These are phyloP conservation scores for Sciurus vulgaris DNA, from an alignment of 2,797 vertebrate species.

Conservation along the genomic window DNA sequence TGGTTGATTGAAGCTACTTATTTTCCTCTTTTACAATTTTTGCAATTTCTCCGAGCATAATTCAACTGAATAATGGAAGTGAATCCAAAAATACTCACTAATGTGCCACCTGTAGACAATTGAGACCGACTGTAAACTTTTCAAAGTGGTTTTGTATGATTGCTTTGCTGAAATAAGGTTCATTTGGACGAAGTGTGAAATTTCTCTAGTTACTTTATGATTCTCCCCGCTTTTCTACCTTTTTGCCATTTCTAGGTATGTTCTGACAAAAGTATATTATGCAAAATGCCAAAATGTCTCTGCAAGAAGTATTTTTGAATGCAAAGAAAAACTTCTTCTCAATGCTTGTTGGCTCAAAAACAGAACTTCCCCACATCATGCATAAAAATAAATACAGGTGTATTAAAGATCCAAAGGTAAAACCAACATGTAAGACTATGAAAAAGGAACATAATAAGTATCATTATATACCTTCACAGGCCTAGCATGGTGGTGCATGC, in stretches of 20 bases:
- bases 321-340: constrained; percentile 54
- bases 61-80: constrained; percentile 50
- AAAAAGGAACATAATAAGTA: constrained; percentile 32
- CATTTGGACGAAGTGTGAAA: constrained; percentile 27
- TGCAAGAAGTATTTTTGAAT: constrained; percentile 41
- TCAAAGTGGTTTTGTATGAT: not conserved
- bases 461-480: not conserved
- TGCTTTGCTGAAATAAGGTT: constrained; percentile 37
- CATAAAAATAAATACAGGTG: constrained; percentile 48
- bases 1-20: constrained; percentile 48
- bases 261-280: constrained; percentile 45
- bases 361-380: not conserved
- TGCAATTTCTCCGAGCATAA: constrained; percentile 52
- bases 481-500: too few species aligned
- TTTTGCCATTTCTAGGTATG: constrained; percentile 40
- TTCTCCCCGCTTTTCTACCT: constrained; percentile 35
- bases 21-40: constrained; percentile 55
- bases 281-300: constrained; percentile 52
- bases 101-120: constrained; percentile 38
- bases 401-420: constrained; percentile 51
- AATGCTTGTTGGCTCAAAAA: constrained; percentile 41
- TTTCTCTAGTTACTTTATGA: not conserved
- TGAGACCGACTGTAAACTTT: not conserved
- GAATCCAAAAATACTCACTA: constrained; percentile 55
- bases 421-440: constrained; percentile 27